These are phyloP conservation scores for Catostylus mosaicus DNA, from an alignment of 30 jellyfish, hydroid and myxozoan genomes.

Conservation along the genomic window DNA sequence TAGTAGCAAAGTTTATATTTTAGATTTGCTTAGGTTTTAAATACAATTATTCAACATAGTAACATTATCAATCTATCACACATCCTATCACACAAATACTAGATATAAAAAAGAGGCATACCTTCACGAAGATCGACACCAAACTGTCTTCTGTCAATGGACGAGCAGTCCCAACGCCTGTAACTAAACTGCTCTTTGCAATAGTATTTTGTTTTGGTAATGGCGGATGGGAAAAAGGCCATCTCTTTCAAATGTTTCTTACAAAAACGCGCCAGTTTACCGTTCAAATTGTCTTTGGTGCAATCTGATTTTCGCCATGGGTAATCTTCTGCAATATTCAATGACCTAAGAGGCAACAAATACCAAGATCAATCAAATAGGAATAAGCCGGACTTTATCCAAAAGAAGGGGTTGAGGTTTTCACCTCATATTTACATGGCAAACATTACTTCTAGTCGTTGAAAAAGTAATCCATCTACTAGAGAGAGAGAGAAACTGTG, in stretches of 20 bases:
- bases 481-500: no score
- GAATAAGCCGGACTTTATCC: no score
- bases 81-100: no score
- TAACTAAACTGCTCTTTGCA: constrained; percentile 59
- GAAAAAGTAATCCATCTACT: no score
- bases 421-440: no score
- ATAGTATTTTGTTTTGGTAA: constrained; percentile 49
- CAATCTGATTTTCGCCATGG: constrained; percentile 58
- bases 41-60: no score
- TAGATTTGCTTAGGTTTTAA: no score
- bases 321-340: constrained; percentile 39
- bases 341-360: constrained; percentile 13
- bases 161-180: constrained; percentile 62
- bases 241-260: constrained; percentile 46
- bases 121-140: constrained; percentile 72
- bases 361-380: no score
- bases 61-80: no score
- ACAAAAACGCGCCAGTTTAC: constrained; percentile 56
- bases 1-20: no score
- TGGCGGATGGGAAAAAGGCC: constrained; percentile 56
- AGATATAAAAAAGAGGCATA: background rate
- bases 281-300: constrained; percentile 58
- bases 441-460: no score
- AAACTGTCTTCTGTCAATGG: constrained; percentile 21
- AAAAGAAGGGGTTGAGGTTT: no score